These are phyloP conservation scores for Nymphalis urticae DNA, from an alignment of 2,888 invertebrate genomes.

Conservation along the genomic window DNA sequence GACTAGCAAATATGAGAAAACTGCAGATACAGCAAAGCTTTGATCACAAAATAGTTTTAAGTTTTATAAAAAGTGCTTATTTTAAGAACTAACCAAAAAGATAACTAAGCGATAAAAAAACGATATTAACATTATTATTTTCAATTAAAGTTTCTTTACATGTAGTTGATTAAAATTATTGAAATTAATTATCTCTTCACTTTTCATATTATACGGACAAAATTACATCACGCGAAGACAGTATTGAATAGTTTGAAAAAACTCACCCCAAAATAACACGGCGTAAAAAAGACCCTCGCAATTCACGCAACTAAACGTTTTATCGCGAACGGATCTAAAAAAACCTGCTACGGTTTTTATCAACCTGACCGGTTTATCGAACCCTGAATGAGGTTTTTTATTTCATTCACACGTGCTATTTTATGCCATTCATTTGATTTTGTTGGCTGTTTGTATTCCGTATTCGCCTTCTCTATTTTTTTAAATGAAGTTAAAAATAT, in stretches of 20 bases:
- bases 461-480: background rate
- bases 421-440: background rate
- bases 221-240: background rate
- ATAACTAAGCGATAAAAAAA: too few species aligned
- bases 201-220: background rate
- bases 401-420: constrained; percentile 15
- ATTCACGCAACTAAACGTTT: constrained; percentile 54
- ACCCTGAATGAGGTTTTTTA: constrained; percentile 26
- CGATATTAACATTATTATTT: too few species aligned
- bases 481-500: too few species aligned
- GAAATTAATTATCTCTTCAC: background rate
- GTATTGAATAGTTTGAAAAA: constrained; percentile 50
- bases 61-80: too few species aligned
- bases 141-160: too few species aligned
- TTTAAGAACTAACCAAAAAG: too few species aligned
- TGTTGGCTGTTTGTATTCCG: background rate
- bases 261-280: constrained; percentile 52
- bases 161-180: too few species aligned
- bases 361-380: constrained; percentile 53
- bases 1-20: background rate
- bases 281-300: constrained; percentile 60
- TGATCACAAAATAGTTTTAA: too few species aligned
- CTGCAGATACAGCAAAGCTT: background rate
- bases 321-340: constrained; percentile 50
- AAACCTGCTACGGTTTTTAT: constrained; percentile 66